phyloP scores from a whole-genome alignment of 1,140 invertebrate species.

The Platorchestia sp. region DNA sequence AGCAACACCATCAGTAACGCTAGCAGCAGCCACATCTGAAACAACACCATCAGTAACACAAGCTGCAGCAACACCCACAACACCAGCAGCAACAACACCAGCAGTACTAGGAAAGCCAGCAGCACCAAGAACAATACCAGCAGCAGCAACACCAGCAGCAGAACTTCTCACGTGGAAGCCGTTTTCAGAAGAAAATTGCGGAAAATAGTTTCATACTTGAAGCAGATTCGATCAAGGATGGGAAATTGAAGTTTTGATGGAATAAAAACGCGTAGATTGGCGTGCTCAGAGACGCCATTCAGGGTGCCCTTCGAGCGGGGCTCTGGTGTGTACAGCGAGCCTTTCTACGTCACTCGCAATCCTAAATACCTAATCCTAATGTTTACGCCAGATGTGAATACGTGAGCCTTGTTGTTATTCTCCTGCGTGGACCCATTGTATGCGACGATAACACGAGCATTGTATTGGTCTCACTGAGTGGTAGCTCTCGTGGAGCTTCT shows the following conservation, averaged over 20 bases:
- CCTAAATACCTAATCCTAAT: background rate
- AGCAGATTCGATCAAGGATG: background rate
- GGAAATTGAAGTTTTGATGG: background rate
- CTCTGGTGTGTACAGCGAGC: background rate
- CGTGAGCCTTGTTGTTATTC: background rate
- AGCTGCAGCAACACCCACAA: background rate
- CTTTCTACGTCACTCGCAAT: background rate
- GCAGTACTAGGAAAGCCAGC: background rate
- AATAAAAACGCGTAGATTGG: background rate
- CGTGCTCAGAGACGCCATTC: background rate
- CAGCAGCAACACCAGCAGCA: background rate
- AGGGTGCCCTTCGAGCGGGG: background rate
- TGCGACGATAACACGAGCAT: background rate
- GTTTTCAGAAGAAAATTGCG: background rate
- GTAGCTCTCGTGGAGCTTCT: too few species aligned
- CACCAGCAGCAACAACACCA: background rate
- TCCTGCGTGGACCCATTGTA: background rate
- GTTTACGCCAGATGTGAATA: background rate
- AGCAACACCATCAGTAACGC: too few species aligned
- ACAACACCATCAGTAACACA: too few species aligned
- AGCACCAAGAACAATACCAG: background rate
- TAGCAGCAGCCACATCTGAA: too few species aligned
- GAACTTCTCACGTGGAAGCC: background rate
- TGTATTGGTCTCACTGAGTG: too few species aligned
- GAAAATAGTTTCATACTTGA: background rate